Conservation (phyloP, 2,888 invertebrate species). For the Tetheella fluctuosa region DNA sequence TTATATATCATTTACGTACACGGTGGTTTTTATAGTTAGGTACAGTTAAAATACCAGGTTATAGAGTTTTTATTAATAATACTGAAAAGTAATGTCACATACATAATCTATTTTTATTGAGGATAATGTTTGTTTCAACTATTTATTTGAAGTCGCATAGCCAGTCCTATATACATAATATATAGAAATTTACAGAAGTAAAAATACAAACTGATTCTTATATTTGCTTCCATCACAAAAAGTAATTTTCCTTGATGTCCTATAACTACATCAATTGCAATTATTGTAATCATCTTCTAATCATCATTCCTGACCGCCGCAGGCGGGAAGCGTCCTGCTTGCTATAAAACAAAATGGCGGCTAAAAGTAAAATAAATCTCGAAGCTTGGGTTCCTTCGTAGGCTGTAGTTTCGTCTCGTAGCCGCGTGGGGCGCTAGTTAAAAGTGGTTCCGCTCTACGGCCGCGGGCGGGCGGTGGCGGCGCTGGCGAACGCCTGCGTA, state of each 20-base stretch:
- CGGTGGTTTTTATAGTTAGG: neutral
- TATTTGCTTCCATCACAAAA: neutral
- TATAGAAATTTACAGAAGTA: no score
- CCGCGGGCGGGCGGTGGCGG: slow-evolving; percentile 52
- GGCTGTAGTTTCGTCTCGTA: slow-evolving; percentile 48
- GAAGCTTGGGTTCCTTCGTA: slow-evolving; percentile 42
- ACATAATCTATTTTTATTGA: no score
- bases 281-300: slow-evolving; percentile 31
- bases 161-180: no score
- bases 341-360: slow-evolving; percentile 75
- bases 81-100: no score
- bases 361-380: slow-evolving; percentile 42
- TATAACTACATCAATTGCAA: slow-evolving; percentile 57
- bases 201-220: neutral
- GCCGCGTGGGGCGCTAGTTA: slow-evolving; percentile 54
- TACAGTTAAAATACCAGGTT: neutral
- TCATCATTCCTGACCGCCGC: slow-evolving; percentile 40
- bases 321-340: slow-evolving; percentile 39
- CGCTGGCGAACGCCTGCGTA: slow-evolving; percentile 58
- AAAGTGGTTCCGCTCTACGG: slow-evolving; percentile 60
- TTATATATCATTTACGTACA: slow-evolving; percentile 16
- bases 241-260: slow-evolving; percentile 29
- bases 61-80: neutral
- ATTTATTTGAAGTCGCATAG: neutral
- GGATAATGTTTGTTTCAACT: neutral